Conservation (phyloP, 1,140 invertebrate genomes). For the Dryas iulia region DNA sequence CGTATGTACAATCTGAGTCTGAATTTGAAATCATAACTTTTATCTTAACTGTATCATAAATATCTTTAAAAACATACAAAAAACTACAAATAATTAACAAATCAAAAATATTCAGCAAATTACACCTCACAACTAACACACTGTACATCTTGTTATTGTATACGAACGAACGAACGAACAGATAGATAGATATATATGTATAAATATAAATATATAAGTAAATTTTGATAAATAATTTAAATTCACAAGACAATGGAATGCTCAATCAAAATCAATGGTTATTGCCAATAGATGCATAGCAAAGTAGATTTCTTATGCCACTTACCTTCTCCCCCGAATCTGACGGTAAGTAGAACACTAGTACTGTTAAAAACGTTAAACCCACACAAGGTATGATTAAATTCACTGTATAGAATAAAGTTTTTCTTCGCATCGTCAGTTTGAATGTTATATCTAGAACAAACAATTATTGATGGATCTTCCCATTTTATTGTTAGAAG, state of each 20-base stretch:
- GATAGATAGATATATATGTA: too few species aligned
- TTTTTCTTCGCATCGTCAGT: constrained; percentile 98
- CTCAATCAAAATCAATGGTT: constrained; percentile 19
- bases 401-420: constrained; percentile 98
- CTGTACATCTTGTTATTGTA: neutral
- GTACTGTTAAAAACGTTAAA: constrained; percentile 97
- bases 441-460: constrained; percentile 83
- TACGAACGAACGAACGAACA: too few species aligned
- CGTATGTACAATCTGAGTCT: too few species aligned
- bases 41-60: too few species aligned
- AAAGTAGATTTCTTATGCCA: neutral
- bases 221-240: constrained; percentile 6
- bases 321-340: constrained; percentile 98
- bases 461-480: constrained; percentile 26
- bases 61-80: too few species aligned
- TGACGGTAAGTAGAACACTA: constrained; percentile 98
- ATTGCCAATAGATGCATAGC: constrained; percentile 27
- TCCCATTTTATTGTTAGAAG: too few species aligned
- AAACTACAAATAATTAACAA: too few species aligned
- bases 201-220: neutral
- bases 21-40: too few species aligned
- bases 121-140: neutral
- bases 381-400: constrained; percentile 98
- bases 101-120: neutral
- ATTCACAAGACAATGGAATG: constrained; percentile 27